A percentile compares a stretch with the other conserved stretches of the same genome.
These are phyloP conservation scores for Macroramphosus scolopax DNA, from an alignment of 2,797 vertebrate genomes.

Conservation along the genomic window DNA sequence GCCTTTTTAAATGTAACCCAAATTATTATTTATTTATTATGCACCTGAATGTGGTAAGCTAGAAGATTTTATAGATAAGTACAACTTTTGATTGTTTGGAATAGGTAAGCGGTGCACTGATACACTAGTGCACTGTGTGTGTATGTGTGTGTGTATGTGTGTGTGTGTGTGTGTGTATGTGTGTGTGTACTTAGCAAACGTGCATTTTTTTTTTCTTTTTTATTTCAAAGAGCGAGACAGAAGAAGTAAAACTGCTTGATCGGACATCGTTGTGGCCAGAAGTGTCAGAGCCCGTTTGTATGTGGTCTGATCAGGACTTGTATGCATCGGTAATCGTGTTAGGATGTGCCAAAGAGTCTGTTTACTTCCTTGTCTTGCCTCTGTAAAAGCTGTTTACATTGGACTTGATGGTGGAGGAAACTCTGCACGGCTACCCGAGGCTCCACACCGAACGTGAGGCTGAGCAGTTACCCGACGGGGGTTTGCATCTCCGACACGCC, in stretches of 20 bases:
- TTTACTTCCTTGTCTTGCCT: constrained; percentile 70
- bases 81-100: constrained; percentile 64
- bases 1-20: constrained; percentile 44
- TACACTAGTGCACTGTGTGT: constrained; percentile 32
- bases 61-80: constrained; percentile 53
- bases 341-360: constrained; percentile 81
- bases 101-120: constrained; percentile 56
- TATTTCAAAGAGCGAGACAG: constrained; percentile 29
- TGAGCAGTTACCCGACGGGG: constrained; percentile 4
- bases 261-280: constrained; percentile 25
- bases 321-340: constrained; percentile 52
- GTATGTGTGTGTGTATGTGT: constrained; percentile 17
- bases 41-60: constrained; percentile 73
- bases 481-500: constrained; percentile 13
- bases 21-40: constrained; percentile 68
- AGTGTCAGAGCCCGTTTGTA: constrained; percentile 30
- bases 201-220: no score
- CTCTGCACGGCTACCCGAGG: constrained; percentile 44
- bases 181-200: constrained; percentile 45
- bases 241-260: constrained; percentile 39
- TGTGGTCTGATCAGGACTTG: constrained; percentile 44
- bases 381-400: constrained; percentile 70
- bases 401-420: constrained; percentile 54
- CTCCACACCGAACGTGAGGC: constrained; percentile 36
- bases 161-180: constrained; percentile 23